Base-by-base conservation (phyloP, 2,113 vertebrate species). In the Pelodiscus sinensis region DNA sequence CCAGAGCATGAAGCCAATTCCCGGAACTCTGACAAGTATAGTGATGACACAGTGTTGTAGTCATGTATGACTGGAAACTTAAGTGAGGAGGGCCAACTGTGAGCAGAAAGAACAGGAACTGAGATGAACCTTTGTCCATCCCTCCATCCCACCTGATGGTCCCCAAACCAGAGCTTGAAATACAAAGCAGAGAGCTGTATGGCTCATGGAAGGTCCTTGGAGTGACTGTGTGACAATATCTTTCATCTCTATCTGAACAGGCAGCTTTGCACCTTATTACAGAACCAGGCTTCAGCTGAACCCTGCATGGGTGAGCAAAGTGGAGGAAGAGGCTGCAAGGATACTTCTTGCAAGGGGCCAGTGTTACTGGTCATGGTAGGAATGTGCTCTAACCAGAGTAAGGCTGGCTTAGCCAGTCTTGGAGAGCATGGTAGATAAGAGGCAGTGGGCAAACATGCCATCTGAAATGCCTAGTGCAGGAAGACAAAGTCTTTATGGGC, bases 121-220 rank as follows among this genome's bases (percentile, higher is more conserved):
- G 1, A 0, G 4, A 35, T 13, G 38, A 38, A 75, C 10, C 12
- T 14, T 25, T 1, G 13, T n/a, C 8, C 9, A 35, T 1, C 24
- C 9, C 29, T 15, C 5, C 2, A 85, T 75, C 79, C 11, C 24
- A 44, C 18, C 1, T 81, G 55, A 21, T 27, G 65, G n/a, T 31
- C 65, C 8, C n/a, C n/a, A 35, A 35, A 71, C 65, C 4, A 2
- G 65, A 71, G n/a, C 65, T 35, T 71, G 65, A 71, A 35, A 71
- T 15, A 58, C 71, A 52, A 27, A n/a, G 8, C 24, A 12, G 14
- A 68, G 31, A 68, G 15, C 38, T 75, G 71, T 2, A 13, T 75
- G 35, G 71, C 22, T 25, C 71, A 2, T 44, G 71, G 18, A 44
- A 73, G 68, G 68, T 38, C 18, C 5, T 25, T 44, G 21, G 10